Conservation (phyloP, 1,140 invertebrate genomes). For the Centruroides sculpturatus region DNA sequence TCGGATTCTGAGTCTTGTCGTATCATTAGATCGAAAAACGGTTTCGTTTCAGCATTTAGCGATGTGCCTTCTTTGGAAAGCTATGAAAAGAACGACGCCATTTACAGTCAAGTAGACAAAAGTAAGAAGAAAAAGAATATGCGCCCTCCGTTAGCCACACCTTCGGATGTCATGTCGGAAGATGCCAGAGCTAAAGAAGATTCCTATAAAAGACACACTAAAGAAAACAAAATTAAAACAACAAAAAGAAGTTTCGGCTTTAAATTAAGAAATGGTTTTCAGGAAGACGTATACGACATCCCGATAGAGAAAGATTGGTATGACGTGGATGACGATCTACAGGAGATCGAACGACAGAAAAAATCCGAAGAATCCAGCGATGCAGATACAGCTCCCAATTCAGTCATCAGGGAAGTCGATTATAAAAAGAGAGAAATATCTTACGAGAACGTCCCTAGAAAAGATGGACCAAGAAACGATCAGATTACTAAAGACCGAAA, state of each 20-base stretch:
- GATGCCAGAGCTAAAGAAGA: background rate
- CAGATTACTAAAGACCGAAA: background rate
- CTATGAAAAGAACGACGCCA: background rate
- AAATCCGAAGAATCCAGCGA: background rate
- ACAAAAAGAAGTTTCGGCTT: slow-evolving; percentile 11
- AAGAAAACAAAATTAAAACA: slow-evolving; percentile 5
- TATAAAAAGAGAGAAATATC: slow-evolving; percentile 15
- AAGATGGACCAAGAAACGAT: background rate
- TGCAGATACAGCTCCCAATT: slow-evolving; percentile 3
- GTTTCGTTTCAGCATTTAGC: slow-evolving; percentile 12
- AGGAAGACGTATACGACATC: background rate
- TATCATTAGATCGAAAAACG: slow-evolving; percentile 11
- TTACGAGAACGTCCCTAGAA: slow-evolving; percentile 15
- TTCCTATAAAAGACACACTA: background rate
- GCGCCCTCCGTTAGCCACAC: too few relatives aligned
- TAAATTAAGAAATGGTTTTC: background rate
- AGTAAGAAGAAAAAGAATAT: slow-evolving; percentile 10
- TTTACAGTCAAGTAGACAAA: slow-evolving; percentile 13
- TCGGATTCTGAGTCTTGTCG: background rate
- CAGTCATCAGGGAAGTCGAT: slow-evolving; percentile 12
- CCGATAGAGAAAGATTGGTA: slow-evolving; percentile 11
- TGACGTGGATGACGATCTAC: slow-evolving; percentile 8
- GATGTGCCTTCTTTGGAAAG: slow-evolving; percentile 9
- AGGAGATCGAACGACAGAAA: slow-evolving; percentile 5
- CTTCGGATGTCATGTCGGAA: too few relatives aligned